A percentile compares a stretch with the other conserved stretches of the same genome.
Conservation (phyloP, 2,797 vertebrate species). For the Zalophus californianus region DNA sequence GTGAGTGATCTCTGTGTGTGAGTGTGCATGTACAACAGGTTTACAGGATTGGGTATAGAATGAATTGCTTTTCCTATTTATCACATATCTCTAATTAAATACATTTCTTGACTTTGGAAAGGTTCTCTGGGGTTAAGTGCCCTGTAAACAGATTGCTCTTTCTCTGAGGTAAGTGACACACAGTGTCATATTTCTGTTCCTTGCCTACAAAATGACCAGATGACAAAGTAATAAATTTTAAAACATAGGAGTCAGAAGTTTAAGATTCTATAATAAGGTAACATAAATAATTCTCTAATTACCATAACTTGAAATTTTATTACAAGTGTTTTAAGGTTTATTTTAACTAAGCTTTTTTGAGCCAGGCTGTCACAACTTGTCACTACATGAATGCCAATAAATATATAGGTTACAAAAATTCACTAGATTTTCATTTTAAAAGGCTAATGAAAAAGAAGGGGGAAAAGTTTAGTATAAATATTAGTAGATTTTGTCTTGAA, state of each 20-base stretch:
- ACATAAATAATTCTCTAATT: not conserved
- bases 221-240: not conserved
- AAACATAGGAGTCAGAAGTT: not conserved
- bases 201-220: constrained; percentile 1
- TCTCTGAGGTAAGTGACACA: not conserved
- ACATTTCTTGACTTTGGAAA: constrained; percentile 26
- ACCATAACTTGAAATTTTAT: not conserved
- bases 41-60: not conserved
- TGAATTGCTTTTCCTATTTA: not conserved
- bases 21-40: not conserved
- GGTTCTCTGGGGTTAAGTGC: not conserved
- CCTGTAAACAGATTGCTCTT: not conserved
- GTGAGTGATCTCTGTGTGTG: not conserved
- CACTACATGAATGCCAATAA: constrained; percentile 17
- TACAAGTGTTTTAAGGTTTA: constrained; percentile 36
- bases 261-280: not conserved
- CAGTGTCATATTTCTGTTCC: not conserved
- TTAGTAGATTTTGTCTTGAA: not conserved
- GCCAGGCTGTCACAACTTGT: not conserved
- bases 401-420: not conserved
- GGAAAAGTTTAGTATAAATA: not conserved
- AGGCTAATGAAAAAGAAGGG: constrained; percentile 13
- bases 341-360: constrained; percentile 18
- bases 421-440: constrained; percentile 41
- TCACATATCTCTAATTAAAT: not conserved